Percentiles rank a stretch among this genome's conserved stretches.
Conservation (phyloP, 1,140 invertebrate species). For the Polypedilum pembai region DNA sequence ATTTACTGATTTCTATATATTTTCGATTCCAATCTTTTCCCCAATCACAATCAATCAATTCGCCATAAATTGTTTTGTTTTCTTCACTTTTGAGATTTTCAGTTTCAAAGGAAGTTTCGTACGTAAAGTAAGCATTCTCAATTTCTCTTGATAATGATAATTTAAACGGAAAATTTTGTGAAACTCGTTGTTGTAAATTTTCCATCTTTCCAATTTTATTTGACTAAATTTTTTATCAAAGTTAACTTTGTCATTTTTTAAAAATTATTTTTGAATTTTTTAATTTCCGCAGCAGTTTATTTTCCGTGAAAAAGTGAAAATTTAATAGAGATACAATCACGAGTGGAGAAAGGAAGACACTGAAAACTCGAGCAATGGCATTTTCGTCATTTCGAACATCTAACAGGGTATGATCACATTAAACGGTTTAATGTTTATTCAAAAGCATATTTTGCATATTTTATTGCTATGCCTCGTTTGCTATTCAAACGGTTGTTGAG, state of each 20-base stretch:
- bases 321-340: not conserved
- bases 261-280: not conserved
- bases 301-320: not conserved
- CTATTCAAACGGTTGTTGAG: no score
- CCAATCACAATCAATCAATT: conserved; percentile 3
- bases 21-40: not conserved
- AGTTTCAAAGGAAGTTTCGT: not conserved
- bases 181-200: not conserved
- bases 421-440: no score
- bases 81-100: not conserved
- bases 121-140: not conserved
- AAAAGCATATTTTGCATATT: no score
- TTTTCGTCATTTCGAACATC: no score
- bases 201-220: no score
- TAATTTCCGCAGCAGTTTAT: not conserved
- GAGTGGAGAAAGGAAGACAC: not conserved
- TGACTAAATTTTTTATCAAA: not conserved
- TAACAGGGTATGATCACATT: no score
- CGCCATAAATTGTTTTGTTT: not conserved
- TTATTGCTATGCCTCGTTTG: no score
- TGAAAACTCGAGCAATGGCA: no score
- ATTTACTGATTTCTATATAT: not conserved
- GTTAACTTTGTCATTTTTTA: not conserved
- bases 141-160: not conserved
- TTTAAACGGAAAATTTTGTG: not conserved